Evolutionary conservation across 1,140 invertebrate genomes (phyloP), one percentile per base, ranked within the genome.

Genomic region (Penaeus vannamei): DNA sequence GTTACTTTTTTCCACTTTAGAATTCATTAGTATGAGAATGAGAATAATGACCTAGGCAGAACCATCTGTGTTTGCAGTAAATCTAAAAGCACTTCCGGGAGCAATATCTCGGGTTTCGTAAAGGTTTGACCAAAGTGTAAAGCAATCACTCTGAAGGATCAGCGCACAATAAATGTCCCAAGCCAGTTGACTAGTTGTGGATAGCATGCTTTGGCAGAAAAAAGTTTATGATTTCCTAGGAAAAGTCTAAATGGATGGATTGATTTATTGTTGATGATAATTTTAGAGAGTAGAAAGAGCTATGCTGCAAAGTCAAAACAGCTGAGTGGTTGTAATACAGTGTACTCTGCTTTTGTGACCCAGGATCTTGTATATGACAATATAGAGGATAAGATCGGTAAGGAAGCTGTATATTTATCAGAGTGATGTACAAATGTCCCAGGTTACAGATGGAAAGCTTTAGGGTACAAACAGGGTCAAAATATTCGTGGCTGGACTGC

Each of bases 191-290:
- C 62, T 84, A 64, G 60, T 22, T 84, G n/a, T 84, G 82, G 82
- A 84, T 84, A 84, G 82, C 61, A 64, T 84, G 61, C 82, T 84
- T 84, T 84, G 60, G 32, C 82, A 66, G 61, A 84, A 22, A 64
- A 64, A 14, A 60, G 23, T 64, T 64, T 64, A 26, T 36, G 36
- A 60, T 64, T 36, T 59, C 29, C 36, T 36, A 61, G 64, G 60
- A 84, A 42, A 20, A 36, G 61, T 36, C 60, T 84, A 84, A 64
- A 20, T 84, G 82, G 61, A 84, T 84, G 26, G 82, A 84, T 84
- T 17, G 26, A 64, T 84, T 84, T 32, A 84, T 66, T n/a, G 32
- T 72, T 62, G 64, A 53, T 53, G 53, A 53, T 53, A 53, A 53
- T 53, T 53, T 53, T 53, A 64, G 82, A 64, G 82, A 64, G 82